Conservation (phyloP, 2,888 invertebrate genomes). For the Glaucopsyche alexis region DNA sequence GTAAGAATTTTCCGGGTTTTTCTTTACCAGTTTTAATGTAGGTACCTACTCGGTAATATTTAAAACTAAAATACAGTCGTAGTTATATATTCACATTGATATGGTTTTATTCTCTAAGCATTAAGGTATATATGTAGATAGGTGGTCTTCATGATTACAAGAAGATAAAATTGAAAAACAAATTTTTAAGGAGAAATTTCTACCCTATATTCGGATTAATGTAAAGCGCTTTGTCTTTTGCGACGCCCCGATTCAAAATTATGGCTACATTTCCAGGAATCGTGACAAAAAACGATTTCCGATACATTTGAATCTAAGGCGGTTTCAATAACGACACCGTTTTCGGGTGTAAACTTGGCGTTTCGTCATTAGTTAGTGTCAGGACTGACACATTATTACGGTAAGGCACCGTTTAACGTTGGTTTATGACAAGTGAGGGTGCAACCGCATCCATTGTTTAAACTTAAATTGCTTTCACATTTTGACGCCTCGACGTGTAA, state of each 20-base stretch:
- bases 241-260: conserved; percentile 7
- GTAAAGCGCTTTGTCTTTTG: conserved; percentile 6
- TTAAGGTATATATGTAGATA: neutral
- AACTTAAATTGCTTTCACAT: conserved; percentile 61
- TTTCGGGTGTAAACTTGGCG: conserved; percentile 12
- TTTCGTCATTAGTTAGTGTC: conserved; percentile 44
- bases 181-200: neutral
- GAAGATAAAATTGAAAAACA: neutral
- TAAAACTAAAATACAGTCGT: neutral
- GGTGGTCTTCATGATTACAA: neutral
- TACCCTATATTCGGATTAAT: neutral
- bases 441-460: conserved; percentile 54
- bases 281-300: conserved; percentile 13
- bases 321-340: conserved; percentile 28
- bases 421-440: conserved; percentile 39
- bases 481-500: conserved; percentile 40
- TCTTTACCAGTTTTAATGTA: conserved; percentile 18
- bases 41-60: neutral
- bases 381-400: conserved; percentile 32
- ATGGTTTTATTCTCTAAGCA: neutral
- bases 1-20: conserved; percentile 31
- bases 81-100: too few species aligned
- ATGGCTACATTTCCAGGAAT: conserved; percentile 15
- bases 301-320: conserved; percentile 11
- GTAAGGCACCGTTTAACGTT: conserved; percentile 36